Conservation (phyloP, 2,888 invertebrate species). For the Megalurothrips usitatus region DNA sequence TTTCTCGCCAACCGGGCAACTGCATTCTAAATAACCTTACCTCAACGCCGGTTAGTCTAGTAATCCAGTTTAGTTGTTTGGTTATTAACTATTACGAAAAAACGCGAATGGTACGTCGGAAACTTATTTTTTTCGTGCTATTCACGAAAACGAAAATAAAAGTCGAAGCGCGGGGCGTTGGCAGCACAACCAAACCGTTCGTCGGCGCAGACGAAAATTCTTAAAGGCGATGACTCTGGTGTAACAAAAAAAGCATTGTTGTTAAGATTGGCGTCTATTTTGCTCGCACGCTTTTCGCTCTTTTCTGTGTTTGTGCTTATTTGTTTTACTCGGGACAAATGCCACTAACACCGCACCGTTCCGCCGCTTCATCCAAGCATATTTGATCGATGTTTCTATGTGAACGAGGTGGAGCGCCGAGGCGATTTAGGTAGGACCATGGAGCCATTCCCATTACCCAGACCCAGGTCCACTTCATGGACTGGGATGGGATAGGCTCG, state of each 20-base stretch:
- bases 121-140: neutral
- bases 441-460: neutral
- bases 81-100: too few relatives aligned
- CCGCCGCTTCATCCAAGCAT: neutral
- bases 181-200: too few relatives aligned
- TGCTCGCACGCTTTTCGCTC: neutral
- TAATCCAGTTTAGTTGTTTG: too few relatives aligned
- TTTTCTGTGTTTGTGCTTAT: neutral
- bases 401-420: neutral
- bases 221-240: neutral
- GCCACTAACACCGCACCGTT: neutral
- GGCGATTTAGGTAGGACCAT: conserved; percentile 6
- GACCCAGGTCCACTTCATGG: conserved; percentile 3
- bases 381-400: conserved; percentile 8
- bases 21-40: too few relatives aligned
- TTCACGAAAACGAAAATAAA: neutral
- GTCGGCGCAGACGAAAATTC: neutral
- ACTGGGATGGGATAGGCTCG: conserved; percentile 15
- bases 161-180: neutral
- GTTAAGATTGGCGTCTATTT: conserved; percentile 23
- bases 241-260: conserved; percentile 26
- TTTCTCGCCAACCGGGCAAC: too few relatives aligned
- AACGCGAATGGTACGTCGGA: too few relatives aligned
- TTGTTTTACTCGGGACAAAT: neutral
- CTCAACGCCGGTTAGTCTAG: too few relatives aligned